Evolutionary conservation across 2,797 vertebrate genomes (phyloP).

Genomic region (Falco naumanni): DNA sequence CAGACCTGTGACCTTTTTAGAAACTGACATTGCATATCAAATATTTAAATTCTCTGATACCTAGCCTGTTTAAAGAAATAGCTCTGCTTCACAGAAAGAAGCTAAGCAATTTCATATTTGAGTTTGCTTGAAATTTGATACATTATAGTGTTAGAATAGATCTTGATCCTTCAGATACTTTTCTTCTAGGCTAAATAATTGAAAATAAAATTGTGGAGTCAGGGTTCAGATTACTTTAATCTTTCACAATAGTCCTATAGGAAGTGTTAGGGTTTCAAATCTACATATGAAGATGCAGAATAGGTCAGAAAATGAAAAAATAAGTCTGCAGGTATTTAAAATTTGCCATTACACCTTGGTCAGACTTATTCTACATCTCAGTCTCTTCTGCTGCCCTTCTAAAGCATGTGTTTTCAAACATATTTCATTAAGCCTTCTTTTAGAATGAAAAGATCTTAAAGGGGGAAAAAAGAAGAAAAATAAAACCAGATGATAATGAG

Average conservation of each 20-base stretch:
- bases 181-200: background rate
- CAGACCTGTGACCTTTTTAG: background rate
- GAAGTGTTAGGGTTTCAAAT: background rate
- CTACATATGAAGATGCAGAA: background rate
- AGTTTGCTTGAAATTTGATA: background rate
- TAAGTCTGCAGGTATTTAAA: background rate
- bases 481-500: background rate
- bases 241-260: background rate
- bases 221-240: background rate
- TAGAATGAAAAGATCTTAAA: background rate
- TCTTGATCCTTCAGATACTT: background rate
- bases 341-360: background rate
- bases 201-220: background rate
- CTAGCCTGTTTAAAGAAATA: background rate
- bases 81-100: background rate
- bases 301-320: background rate
- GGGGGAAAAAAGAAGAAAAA: background rate
- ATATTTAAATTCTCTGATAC: background rate
- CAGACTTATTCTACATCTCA: background rate
- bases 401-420: background rate
- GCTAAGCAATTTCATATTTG: background rate
- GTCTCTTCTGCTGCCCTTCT: background rate
- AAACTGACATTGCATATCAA: background rate
- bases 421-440: background rate
- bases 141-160: background rate